Evolutionary conservation across 1,140 invertebrate genomes (phyloP).

Genomic region (Aphelinus atriplicis): DNA sequence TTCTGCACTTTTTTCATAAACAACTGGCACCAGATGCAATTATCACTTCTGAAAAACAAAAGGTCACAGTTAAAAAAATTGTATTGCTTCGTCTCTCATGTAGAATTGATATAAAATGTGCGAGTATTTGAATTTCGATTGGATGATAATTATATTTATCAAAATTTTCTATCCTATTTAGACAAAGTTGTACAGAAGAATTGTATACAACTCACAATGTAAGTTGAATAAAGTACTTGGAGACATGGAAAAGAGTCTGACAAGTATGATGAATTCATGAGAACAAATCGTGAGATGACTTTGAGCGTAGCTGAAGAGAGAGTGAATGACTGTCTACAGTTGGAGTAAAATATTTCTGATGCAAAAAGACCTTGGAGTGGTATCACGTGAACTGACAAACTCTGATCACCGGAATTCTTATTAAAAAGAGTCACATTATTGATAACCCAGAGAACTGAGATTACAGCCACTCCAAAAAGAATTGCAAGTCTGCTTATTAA

Average conservation of each 20-base stretch:
- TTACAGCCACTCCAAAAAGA: slow-evolving; percentile 28
- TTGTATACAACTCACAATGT: too few relatives aligned
- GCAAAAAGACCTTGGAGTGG: neutral
- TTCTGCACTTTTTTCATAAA: slow-evolving; percentile 15
- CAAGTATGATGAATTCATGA: neutral
- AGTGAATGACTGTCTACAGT: slow-evolving; percentile 1
- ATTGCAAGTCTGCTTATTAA: slow-evolving; percentile 15
- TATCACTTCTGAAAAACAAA: slow-evolving; percentile 40
- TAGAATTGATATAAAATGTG: too few relatives aligned
- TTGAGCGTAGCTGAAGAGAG: too few relatives aligned
- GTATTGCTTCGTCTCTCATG: too few relatives aligned
- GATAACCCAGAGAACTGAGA: slow-evolving; percentile 32
- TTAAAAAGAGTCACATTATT: slow-evolving; percentile 25
- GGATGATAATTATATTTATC: too few relatives aligned
- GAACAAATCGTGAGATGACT: too few relatives aligned
- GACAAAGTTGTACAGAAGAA: too few relatives aligned
- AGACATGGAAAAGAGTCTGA: neutral
- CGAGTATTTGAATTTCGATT: too few relatives aligned
- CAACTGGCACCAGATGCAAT: slow-evolving; percentile 31
- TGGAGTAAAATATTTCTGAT: slow-evolving; percentile 4
- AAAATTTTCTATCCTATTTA: too few relatives aligned
- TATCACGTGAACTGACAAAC: slow-evolving; percentile 27
- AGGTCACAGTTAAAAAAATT: neutral
- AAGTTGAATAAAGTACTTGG: neutral
- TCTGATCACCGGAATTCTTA: slow-evolving; percentile 21